Percentiles rank a stretch among this genome's conserved stretches.
These are phyloP conservation scores for Synergus gifuensis DNA, from an alignment of 2,888 invertebrate species.

Conservation along the genomic window DNA sequence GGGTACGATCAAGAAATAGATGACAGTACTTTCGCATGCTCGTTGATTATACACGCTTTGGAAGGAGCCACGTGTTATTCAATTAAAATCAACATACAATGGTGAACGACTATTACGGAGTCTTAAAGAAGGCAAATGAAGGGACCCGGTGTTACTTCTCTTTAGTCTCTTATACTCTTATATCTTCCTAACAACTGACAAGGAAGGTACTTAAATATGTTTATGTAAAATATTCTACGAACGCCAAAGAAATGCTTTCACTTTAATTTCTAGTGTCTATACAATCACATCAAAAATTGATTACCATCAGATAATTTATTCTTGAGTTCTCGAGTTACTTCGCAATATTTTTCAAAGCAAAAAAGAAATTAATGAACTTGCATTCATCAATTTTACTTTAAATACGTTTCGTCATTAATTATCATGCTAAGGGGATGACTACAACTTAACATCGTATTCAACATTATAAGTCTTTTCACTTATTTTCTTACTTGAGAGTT, in stretches of 20 bases:
- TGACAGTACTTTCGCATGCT: slow-evolving; percentile 23
- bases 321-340: background rate
- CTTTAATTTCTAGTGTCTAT: background rate
- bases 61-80: slow-evolving; percentile 40
- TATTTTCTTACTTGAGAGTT: background rate
- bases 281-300: background rate
- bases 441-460: background rate
- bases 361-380: background rate
- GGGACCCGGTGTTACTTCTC: slow-evolving; percentile 25
- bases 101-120: slow-evolving; percentile 35
- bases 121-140: slow-evolving; percentile 35
- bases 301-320: background rate
- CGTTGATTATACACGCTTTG: slow-evolving; percentile 24
- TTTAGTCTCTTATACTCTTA: background rate
- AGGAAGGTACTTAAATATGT: slow-evolving; percentile 16
- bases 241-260: slow-evolving; percentile 29
- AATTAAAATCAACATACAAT: slow-evolving; percentile 42
- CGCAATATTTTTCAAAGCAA: background rate
- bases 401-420: background rate
- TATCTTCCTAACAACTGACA: slow-evolving; percentile 27
- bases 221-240: slow-evolving; percentile 8
- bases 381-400: background rate
- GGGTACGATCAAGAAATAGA: slow-evolving; percentile 4
- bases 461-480: background rate
- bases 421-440: background rate